phyloP scores from a whole-genome alignment of 2,113 vertebrate genomes.

The Carlito syrichta region DNA sequence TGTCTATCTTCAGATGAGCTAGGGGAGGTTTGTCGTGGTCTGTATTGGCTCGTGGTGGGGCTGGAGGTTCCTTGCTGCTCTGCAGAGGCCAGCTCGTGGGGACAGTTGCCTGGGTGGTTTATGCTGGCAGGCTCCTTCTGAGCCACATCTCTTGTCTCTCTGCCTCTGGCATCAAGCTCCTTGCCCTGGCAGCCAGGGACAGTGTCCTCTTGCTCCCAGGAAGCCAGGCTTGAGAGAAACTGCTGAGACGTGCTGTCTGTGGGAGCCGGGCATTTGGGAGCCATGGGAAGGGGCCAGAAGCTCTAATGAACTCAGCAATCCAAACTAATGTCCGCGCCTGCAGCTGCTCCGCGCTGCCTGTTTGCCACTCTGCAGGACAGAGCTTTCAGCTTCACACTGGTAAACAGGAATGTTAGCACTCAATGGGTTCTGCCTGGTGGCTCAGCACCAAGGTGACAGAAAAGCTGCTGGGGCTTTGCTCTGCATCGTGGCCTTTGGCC shows the following conservation, averaged over 20 bases:
- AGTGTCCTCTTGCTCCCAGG: background rate
- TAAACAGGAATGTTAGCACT: background rate
- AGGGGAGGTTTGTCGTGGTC: background rate
- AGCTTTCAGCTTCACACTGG: too few relatives aligned
- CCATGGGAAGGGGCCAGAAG: background rate
- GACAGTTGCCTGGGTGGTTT: rapidly evolving
- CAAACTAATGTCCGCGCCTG: background rate
- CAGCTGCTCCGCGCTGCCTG: background rate
- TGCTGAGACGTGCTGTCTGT: background rate
- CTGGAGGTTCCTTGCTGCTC: background rate
- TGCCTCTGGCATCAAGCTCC: background rate
- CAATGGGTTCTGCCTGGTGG: background rate
- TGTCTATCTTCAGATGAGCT: background rate
- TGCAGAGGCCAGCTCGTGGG: background rate
- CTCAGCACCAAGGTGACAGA: background rate
- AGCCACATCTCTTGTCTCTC: background rate
- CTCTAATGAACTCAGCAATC: background rate
- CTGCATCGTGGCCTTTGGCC: background rate
- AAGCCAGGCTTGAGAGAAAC: background rate
- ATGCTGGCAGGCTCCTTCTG: background rate
- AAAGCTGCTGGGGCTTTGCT: background rate
- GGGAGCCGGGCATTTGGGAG: background rate
- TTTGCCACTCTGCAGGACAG: background rate
- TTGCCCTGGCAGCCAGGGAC: background rate
- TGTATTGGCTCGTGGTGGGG: rapidly evolving